Evolutionary conservation across 2,888 invertebrate genomes (phyloP).

Genomic region (Patella ulyssiponensis): DNA sequence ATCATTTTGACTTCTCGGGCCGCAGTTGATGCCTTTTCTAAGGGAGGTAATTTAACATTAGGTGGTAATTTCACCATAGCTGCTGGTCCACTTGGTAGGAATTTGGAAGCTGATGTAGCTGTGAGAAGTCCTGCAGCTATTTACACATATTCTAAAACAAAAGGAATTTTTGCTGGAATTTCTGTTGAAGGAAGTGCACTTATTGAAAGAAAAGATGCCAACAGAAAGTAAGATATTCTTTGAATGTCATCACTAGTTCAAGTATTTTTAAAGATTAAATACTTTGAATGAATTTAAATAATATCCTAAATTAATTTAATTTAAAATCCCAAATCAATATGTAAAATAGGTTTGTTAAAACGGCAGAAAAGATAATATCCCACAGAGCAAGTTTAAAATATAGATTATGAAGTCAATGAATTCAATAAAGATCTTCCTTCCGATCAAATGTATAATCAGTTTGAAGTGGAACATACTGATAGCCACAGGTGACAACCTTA

Average conservation of each 20-base stretch:
- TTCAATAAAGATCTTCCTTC: too few species aligned
- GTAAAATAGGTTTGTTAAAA: too few species aligned
- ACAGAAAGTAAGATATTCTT: slow-evolving; percentile 59
- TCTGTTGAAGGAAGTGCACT: slow-evolving; percentile 68
- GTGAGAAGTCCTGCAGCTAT: slow-evolving; percentile 66
- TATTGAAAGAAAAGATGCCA: slow-evolving; percentile 69
- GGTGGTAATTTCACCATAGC: slow-evolving; percentile 70
- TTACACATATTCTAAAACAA: slow-evolving; percentile 69
- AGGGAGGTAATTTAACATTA: slow-evolving; percentile 68
- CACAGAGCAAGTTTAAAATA: too few species aligned
- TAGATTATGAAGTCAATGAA: too few species aligned
- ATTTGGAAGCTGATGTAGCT: slow-evolving; percentile 63
- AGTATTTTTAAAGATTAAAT: neutral
- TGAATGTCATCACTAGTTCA: neutral
- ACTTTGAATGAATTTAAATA: too few species aligned
- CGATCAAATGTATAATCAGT: too few species aligned
- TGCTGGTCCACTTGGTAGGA: slow-evolving; percentile 67
- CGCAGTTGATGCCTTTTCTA: slow-evolving; percentile 68
- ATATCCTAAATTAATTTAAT: too few species aligned
- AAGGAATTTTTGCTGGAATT: slow-evolving; percentile 68
- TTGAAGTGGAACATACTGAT: too few species aligned
- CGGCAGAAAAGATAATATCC: too few species aligned
- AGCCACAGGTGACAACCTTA: too few species aligned
- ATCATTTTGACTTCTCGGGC: slow-evolving; percentile 65
- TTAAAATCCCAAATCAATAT: too few species aligned